phyloP scores from a whole-genome alignment of 1,140 invertebrate genomes.

The Vanessa tameamea region DNA sequence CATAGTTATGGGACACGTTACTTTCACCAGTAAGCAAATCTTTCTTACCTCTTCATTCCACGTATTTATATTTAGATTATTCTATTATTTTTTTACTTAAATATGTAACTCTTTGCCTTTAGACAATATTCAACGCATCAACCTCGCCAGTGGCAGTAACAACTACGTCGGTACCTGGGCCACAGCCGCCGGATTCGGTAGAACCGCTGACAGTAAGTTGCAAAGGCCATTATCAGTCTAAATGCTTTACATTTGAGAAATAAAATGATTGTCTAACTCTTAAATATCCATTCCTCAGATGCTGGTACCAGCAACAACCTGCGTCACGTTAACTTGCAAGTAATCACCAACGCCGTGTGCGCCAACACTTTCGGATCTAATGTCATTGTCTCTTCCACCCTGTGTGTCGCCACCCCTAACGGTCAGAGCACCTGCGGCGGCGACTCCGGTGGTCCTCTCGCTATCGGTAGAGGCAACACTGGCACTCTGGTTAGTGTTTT shows the following conservation, averaged over 20 bases:
- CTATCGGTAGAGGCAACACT: conserved; percentile 26
- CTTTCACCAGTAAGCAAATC: conserved; percentile 21
- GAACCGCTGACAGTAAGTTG: conserved; percentile 35
- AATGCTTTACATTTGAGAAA: background rate
- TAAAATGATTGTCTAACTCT: background rate
- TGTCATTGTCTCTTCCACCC: background rate
- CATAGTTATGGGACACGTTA: background rate
- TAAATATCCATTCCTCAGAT: conserved; percentile 16
- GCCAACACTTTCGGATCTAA: conserved; percentile 21
- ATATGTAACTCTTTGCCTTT: background rate
- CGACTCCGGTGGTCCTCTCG: conserved; percentile 27
- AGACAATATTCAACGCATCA: conserved; percentile 35
- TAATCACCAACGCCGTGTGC: conserved; percentile 53
- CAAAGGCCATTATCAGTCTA: background rate
- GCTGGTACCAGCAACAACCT: conserved; percentile 17
- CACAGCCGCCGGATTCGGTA: conserved; percentile 37
- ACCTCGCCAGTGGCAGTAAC: conserved; percentile 30
- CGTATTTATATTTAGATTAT: background rate
- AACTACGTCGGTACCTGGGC: conserved; percentile 31
- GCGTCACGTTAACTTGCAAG: conserved; percentile 47
- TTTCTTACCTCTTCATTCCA: background rate
- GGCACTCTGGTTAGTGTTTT: conserved; percentile 26
- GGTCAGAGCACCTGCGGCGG: conserved; percentile 26
- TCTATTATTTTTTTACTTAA: background rate
- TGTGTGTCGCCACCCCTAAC: background rate